Evolutionary conservation across 2,888 invertebrate species (phyloP).

Genomic region (Mystacides longicornis): DNA sequence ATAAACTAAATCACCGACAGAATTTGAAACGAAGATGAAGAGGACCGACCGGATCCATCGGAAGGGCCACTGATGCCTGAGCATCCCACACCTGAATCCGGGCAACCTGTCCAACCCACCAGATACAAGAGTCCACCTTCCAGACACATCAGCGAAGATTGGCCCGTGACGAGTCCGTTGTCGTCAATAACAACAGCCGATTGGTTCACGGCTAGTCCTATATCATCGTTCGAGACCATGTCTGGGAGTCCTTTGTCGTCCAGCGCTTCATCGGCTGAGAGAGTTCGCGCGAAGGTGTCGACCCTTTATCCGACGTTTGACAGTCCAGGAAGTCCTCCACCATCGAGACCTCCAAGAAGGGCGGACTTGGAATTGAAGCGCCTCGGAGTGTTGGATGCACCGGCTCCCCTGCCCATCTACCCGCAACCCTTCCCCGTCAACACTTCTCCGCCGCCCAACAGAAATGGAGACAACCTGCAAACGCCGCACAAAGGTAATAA

Average conservation of each 20-base stretch:
- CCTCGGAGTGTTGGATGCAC: slow-evolving; percentile 23
- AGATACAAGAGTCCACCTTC: neutral
- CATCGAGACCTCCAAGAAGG: slow-evolving; percentile 22
- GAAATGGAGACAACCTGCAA: slow-evolving; percentile 2
- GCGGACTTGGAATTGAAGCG: slow-evolving; percentile 23
- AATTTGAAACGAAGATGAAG: slow-evolving; percentile 5
- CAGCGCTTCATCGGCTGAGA: neutral
- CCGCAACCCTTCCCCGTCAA: slow-evolving; percentile 9
- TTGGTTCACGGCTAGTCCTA: slow-evolving; percentile 11
- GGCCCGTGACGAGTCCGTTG: slow-evolving; percentile 9
- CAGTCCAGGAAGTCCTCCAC: slow-evolving; percentile 17
- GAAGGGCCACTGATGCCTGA: slow-evolving; percentile 10
- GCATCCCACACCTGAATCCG: neutral
- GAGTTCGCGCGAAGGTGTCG: slow-evolving; percentile 3
- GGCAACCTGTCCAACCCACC: slow-evolving; percentile 27
- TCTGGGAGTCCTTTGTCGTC: slow-evolving; percentile 1
- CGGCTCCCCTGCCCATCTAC: slow-evolving; percentile 20
- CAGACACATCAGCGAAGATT: slow-evolving; percentile 2
- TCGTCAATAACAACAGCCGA: slow-evolving; percentile 14
- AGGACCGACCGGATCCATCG: neutral
- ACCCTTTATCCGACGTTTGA: slow-evolving; percentile 2
- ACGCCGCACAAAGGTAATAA: neutral
- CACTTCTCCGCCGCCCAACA: slow-evolving; percentile 4
- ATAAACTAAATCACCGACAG: slow-evolving; percentile 11
- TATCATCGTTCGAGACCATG: slow-evolving; percentile 9